phyloP scores from a whole-genome alignment of 2,888 invertebrate species.

The Aphodius granarius region DNA sequence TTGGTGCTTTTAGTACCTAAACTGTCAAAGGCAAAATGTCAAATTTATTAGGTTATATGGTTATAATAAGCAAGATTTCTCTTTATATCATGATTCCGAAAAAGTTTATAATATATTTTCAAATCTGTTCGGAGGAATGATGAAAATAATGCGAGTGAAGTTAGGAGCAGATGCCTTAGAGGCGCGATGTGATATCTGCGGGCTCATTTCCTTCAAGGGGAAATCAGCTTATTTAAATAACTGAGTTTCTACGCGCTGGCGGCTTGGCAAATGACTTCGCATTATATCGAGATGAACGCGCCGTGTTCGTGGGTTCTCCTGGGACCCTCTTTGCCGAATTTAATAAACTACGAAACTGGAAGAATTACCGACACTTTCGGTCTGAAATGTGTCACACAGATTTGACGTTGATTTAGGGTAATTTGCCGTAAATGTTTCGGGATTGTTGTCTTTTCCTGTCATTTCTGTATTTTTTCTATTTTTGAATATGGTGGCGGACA shows the following conservation, averaged over 20 bases:
- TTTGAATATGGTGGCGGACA: too few relatives aligned
- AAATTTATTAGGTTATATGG: too few relatives aligned
- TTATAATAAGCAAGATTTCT: too few relatives aligned
- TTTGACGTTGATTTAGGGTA: not conserved
- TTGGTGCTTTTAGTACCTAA: too few relatives aligned
- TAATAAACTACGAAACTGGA: not conserved
- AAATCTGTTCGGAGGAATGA: too few relatives aligned
- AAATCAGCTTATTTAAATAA: constrained; percentile 42
- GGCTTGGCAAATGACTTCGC: constrained; percentile 41
- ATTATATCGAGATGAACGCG: constrained; percentile 41
- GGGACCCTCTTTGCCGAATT: not conserved
- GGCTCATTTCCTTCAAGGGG: constrained; percentile 22
- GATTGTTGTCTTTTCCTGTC: not conserved
- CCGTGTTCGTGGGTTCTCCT: not conserved
- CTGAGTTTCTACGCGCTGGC: constrained; percentile 23
- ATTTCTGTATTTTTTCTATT: too few relatives aligned
- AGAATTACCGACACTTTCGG: not conserved
- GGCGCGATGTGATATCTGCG: not conserved
- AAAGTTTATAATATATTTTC: too few relatives aligned
- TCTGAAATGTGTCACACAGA: not conserved
- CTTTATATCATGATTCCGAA: too few relatives aligned
- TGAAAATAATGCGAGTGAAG: not conserved
- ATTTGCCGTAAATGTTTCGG: not conserved
- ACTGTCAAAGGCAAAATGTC: too few relatives aligned
- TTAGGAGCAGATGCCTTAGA: not conserved